Evolutionary conservation across 2,113 vertebrate genomes (phyloP), one percentile per base, ranked within the genome.

Genomic region (Rostratula benghalensis): DNA sequence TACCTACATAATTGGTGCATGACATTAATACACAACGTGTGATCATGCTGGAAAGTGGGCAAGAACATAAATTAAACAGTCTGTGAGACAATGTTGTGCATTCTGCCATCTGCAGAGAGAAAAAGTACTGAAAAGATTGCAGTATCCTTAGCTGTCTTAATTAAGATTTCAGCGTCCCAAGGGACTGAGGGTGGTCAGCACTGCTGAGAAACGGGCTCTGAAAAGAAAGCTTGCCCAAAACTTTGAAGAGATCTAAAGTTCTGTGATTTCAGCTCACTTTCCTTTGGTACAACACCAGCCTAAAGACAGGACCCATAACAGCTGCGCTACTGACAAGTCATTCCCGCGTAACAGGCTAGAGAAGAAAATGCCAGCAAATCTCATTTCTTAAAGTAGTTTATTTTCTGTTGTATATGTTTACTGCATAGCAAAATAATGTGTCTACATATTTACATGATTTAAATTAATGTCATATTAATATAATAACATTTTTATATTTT

Each of bases 401-500:
- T 97, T 97, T 95, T 96, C 70, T 75, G 24, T 56, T 53, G 25
- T 92, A 91, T 35, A 48, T 75, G 3, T 11, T 79, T 77, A 81
- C 16, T 77, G 41, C 19, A 79, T 30, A 92, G 31, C 37, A 92
- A 89, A 93, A 91, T 61, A 87, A 53, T 4, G 16, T 75, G 80
- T 23, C 53, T 71, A 30, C 51, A 13, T 82, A 92, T 91, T 93
- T 94, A 90, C 53, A 90, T 43, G 6, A 31, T 68, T 94, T 97
- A 96, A 90, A 92, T 96, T 95, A 94, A 71, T 37, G 9, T 56
- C 18, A 45, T 90, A 80, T 90, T 76, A 61, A 82, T 45, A 56
- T 63, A 69, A 76, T 51, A 88, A 70, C 7, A 63, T n/a, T 39
- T 80, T 70, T 3, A 46, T 41, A 53, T 83, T 86, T 90, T 60